phyloP scores from a whole-genome alignment of 2,888 invertebrate species.

The Eucriotettix oculatus region DNA sequence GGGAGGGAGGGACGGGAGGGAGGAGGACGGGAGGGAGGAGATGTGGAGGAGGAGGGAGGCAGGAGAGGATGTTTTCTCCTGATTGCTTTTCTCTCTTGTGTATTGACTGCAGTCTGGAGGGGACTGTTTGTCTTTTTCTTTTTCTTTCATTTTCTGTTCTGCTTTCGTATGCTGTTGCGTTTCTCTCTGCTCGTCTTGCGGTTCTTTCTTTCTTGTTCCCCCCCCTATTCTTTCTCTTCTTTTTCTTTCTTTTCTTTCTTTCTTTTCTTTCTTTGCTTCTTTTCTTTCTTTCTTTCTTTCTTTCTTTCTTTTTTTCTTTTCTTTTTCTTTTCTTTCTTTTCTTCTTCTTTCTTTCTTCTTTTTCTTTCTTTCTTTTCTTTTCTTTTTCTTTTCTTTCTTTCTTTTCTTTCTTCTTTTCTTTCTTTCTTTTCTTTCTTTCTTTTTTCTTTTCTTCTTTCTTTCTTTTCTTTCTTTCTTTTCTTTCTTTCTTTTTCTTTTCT shows the following conservation, averaged over 20 bases:
- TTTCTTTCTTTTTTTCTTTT: not conserved
- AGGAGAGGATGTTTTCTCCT: too few relatives aligned
- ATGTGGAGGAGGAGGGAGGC: too few relatives aligned
- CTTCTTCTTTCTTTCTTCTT: not conserved
- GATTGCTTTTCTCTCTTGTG: too few relatives aligned
- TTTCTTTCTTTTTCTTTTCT: not conserved
- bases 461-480: not conserved
- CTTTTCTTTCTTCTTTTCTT: not conserved
- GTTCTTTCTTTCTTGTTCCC: not conserved
- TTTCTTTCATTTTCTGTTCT: not conserved
- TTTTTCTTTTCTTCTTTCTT: not conserved
- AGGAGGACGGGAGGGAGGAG: too few relatives aligned
- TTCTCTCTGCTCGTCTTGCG: not conserved
- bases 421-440: not conserved
- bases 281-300: not conserved
- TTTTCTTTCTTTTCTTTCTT: not conserved
- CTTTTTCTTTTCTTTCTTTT: not conserved
- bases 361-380: not conserved
- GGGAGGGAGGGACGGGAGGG: too few relatives aligned
- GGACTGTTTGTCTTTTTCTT: not conserved
- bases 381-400: not conserved
- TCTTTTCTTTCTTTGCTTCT: not conserved
- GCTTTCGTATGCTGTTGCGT: not conserved
- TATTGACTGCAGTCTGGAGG: too few relatives aligned
- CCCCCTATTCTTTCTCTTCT: not conserved